phyloP scores from a whole-genome alignment of 2,113 vertebrate genomes.

The Gymnogyps californianus region DNA sequence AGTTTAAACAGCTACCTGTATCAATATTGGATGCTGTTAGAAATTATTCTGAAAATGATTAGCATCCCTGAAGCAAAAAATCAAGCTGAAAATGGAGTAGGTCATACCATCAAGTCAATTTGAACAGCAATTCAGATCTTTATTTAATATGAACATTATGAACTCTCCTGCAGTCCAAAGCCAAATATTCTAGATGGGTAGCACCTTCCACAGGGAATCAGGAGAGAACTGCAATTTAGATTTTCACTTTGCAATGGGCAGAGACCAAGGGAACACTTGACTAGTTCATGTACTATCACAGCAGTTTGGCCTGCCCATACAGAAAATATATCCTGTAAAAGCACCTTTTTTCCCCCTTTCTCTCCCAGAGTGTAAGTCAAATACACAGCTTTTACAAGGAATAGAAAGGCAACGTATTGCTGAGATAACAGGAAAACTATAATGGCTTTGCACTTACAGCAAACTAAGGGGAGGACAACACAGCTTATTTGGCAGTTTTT shows the following conservation, averaged over 20 bases:
- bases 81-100: not conserved
- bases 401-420: not conserved
- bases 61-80: not conserved
- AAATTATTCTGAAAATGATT: not conserved
- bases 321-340: not conserved
- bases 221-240: not conserved
- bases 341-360: not conserved
- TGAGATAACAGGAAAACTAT: slow-evolving; percentile 17
- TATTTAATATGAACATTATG: not conserved
- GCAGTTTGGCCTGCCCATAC: not conserved
- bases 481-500: not conserved
- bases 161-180: not conserved
- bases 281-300: not conserved
- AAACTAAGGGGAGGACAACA: not conserved
- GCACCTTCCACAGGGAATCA: not conserved
- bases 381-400: not conserved
- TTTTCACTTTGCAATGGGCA: not conserved
- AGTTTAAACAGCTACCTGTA: not conserved
- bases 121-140: not conserved
- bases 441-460: not conserved
- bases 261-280: not conserved
- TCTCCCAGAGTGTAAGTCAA: not conserved
- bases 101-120: not conserved
- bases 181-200: not conserved
- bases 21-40: not conserved